Percentiles rank a stretch among this genome's conserved stretches.
Conservation (phyloP, 2,797 vertebrate species). For the Hoplostethus mediterraneus region DNA sequence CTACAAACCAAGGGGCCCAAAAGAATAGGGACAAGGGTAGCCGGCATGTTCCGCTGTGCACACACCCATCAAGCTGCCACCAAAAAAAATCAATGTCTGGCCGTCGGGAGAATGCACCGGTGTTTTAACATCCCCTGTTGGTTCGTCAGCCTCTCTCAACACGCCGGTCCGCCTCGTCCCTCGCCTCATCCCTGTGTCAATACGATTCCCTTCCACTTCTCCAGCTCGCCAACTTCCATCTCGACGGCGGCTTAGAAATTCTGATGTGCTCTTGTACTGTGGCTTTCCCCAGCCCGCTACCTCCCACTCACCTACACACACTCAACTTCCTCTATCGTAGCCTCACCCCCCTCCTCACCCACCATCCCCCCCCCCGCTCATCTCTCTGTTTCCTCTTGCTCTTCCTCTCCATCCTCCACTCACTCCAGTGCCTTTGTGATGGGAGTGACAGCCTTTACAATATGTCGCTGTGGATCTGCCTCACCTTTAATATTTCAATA, state of each 20-base stretch:
- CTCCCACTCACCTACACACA: slow-evolving; percentile 64
- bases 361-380: slow-evolving; percentile 22
- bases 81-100: slow-evolving; percentile 78
- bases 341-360: slow-evolving; percentile 45
- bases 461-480: slow-evolving; percentile 82
- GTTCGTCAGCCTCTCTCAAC: slow-evolving; percentile 67
- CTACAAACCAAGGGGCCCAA: neutral
- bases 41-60: slow-evolving; percentile 15
- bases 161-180: slow-evolving; percentile 77
- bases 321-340: slow-evolving; percentile 52
- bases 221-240: slow-evolving; percentile 82
- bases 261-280: slow-evolving; percentile 81
- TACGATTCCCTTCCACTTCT: slow-evolving; percentile 88
- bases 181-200: slow-evolving; percentile 82
- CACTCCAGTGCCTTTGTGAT: slow-evolving; percentile 83
- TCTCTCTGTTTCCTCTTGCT: slow-evolving; percentile 61
- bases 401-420: slow-evolving; percentile 77
- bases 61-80: slow-evolving; percentile 26
- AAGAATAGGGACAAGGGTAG: slow-evolving; percentile 6
- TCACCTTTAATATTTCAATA: slow-evolving; percentile 90
- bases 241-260: slow-evolving; percentile 84
- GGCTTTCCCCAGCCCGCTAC: slow-evolving; percentile 75
- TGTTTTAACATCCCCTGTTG: slow-evolving; percentile 76
- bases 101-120: slow-evolving; percentile 77
- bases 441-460: slow-evolving; percentile 84